Evolutionary conservation across 2,113 vertebrate species (phyloP), one percentile per base, ranked within the genome.

Genomic region (Zosterops japonicus): DNA sequence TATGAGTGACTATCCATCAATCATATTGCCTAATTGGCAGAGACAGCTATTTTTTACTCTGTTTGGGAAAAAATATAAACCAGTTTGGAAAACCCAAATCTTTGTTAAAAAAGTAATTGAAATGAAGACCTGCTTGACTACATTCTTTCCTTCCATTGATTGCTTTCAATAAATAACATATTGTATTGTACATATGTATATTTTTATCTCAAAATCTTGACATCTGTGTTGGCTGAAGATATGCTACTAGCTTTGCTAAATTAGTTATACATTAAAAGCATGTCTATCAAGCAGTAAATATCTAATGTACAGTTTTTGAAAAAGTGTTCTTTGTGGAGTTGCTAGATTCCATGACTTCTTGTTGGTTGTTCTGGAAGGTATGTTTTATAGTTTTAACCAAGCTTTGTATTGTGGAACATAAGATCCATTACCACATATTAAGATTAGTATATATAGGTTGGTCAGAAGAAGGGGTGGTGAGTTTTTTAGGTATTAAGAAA

Each of bases 361-460:
- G 14, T 21, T 22, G 14, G 3, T 12, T 28, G 20, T 90, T 69
- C 35, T n/a, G 5, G 46, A 71, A 42, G 8, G 33, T 50, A 5
- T 46, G 42, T 64, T 36, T n/a, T 74, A 8, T 44, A 76, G 75
- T 94, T 74, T 82, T 20, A 65, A 33, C 6, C 14, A 50, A 42
- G 13, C 7, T 60, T 70, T 61, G 28, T 47, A 29, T 75, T 6
- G 16, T 28, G 27, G 11, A 72, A 21, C 0, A 0, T 36, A 29
- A 59, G 25, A n/a, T 82, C 55, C 5, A 2, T 69, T 82, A 64
- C 29, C 25, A 44, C 4, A 2, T 53, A 35, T 9, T 63, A 52
- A 68, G 14, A 29, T 84, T 49, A 59, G 19, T 69, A 29, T 25
- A 29, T 39, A 29, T 39, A 47, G 23, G n/a, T 41, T 19, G 7